These are phyloP conservation scores for Bombus sibiricus DNA, from an alignment of 1,140 invertebrate species.

Conservation along the genomic window DNA sequence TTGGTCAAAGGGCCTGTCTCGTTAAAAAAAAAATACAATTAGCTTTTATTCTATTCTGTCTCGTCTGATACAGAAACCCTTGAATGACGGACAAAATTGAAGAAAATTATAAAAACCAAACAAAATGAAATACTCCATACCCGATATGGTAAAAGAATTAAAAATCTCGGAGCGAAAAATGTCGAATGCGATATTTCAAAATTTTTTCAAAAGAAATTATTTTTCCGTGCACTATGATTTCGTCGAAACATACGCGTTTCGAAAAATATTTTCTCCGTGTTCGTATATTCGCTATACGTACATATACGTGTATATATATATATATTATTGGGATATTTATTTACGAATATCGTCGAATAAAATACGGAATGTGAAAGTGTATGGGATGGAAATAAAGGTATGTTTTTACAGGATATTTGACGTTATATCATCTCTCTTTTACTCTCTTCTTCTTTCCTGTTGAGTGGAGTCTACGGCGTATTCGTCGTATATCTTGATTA, in stretches of 20 bases:
- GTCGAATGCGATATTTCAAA: background rate
- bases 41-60: too few relatives aligned
- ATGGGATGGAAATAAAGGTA: conserved; percentile 26
- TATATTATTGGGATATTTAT: conserved; percentile 24
- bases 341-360: conserved; percentile 16
- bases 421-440: conserved; percentile 22
- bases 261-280: background rate
- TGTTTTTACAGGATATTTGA: conserved; percentile 42
- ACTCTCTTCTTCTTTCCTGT: background rate
- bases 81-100: too few relatives aligned
- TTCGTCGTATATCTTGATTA: conserved; percentile 45
- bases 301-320: background rate
- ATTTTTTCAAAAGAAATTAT: background rate
- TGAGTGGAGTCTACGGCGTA: background rate
- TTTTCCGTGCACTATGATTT: background rate
- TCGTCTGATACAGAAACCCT: too few relatives aligned
- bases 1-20: background rate
- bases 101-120: too few relatives aligned
- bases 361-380: conserved; percentile 15
- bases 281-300: too few relatives aligned
- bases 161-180: background rate
- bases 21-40: background rate
- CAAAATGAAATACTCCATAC: too few relatives aligned
- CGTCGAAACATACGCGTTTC: background rate
- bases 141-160: background rate